Evolutionary conservation across 2,888 invertebrate species (phyloP), one percentile per base, ranked within the genome.

Genomic region (Lordiphosa andalusiaca): DNA sequence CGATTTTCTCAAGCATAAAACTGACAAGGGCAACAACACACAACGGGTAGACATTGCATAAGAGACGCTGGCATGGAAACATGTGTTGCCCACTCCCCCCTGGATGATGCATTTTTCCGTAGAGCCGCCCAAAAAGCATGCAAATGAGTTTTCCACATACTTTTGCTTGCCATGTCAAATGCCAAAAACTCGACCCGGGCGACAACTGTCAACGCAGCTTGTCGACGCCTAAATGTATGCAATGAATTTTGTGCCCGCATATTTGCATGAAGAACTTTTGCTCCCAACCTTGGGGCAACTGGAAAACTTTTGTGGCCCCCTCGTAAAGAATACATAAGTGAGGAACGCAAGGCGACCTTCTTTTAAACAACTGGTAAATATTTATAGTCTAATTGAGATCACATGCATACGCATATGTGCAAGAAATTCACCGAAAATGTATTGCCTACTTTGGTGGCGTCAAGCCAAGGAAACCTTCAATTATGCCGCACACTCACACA

Each of bases 131-230:
- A 57, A 73, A 55, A 57, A 74, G 68, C 68, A 76, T 76, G 82
- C 71, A 76, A 81, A 76, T 76, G 78, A 61, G 59, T 38, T 53
- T 50, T 23, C 19, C 36, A 19, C 21, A 37, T 63, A 36, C 37
- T 35, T 40, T 35, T 23, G 33, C 36, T 33, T 55, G 55, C 48
- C 62, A 51, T 62, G 69, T 39, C 51, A 56, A 50, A 53, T 66
- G 73, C 49, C 51, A 69, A 36, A 49, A 49, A 49, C 23, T 37
- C 23, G 50, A 38, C 33, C 33, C 12, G 61, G 35, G 41, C 51
- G 72, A 74, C 69, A 78, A 82, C 78, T 75, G 83, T 75, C 67
- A 72, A 55, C 76, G 75, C 33, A 36, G 63, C 63, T 75, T 74
- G 80, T 64, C 71, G 61, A 42, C 58, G 61, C 46, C 61, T 53